Evolutionary conservation across 2,888 invertebrate genomes (phyloP).

Genomic region (Polymixis flavicincta): DNA sequence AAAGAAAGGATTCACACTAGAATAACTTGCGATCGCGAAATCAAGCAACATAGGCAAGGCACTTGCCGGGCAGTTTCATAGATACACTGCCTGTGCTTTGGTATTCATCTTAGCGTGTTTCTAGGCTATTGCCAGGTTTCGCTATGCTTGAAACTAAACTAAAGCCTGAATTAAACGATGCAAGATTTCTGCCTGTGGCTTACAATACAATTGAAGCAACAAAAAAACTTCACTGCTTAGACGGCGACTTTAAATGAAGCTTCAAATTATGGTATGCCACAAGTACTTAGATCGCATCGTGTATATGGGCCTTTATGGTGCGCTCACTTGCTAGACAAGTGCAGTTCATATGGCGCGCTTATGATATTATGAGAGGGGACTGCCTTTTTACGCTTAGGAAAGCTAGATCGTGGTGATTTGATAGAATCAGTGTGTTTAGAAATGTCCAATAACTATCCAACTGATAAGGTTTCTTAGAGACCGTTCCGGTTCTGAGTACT

Average conservation of each 20-base stretch:
- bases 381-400: constrained; percentile 11
- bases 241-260: not conserved
- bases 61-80: not conserved
- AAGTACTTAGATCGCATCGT: not conserved
- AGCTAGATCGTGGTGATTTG: constrained; percentile 1
- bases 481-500: not conserved
- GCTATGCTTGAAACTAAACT: constrained; percentile 17
- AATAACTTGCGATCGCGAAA: not conserved
- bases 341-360: constrained; percentile 7
- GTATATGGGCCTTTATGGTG: constrained; percentile 1
- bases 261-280: not conserved
- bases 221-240: not conserved
- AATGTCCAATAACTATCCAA: constrained; percentile 8
- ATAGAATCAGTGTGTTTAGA: constrained; percentile 10
- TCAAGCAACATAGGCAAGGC: not conserved
- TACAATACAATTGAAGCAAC: constrained; percentile 1
- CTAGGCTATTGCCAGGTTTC: constrained; percentile 19
- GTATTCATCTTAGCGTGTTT: constrained; percentile 26
- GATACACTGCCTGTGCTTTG: not conserved
- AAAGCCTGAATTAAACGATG: not conserved
- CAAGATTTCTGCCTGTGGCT: not conserved
- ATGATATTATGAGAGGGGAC: constrained; percentile 6
- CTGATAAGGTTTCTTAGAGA: not conserved
- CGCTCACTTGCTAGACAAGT: not conserved
- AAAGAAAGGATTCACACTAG: not conserved